Conservation (phyloP, 2,888 invertebrate genomes). For the Nemotelus pantherinus region DNA sequence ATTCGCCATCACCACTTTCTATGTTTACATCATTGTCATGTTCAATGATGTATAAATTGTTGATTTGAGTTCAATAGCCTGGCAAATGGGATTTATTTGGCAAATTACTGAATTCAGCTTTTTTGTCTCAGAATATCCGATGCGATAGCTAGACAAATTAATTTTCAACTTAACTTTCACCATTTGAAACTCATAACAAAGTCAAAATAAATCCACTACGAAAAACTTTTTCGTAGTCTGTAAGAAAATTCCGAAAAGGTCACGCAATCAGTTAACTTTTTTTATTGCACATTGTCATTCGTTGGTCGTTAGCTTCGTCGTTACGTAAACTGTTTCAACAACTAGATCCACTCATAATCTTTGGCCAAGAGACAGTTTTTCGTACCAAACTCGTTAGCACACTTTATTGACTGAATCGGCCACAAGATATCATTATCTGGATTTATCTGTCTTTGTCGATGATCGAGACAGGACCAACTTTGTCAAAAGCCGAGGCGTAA, state of each 20-base stretch:
- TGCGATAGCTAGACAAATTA: too few relatives aligned
- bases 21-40: too few relatives aligned
- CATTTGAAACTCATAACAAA: too few relatives aligned
- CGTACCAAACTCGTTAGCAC: background rate
- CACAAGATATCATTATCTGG: slow-evolving; percentile 18
- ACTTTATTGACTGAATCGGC: slow-evolving; percentile 4
- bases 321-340: too few relatives aligned
- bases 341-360: background rate
- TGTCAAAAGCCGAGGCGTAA: background rate
- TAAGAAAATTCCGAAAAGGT: background rate
- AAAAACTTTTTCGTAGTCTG: background rate
- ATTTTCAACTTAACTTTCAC: too few relatives aligned
- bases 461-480: background rate
- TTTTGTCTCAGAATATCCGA: too few relatives aligned
- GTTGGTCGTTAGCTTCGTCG: too few relatives aligned
- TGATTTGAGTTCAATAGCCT: too few relatives aligned
- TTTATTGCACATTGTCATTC: background rate
- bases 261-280: background rate
- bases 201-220: background rate
- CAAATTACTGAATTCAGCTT: too few relatives aligned
- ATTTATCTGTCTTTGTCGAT: background rate
- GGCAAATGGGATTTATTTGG: too few relatives aligned
- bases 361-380: background rate
- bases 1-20: too few relatives aligned
- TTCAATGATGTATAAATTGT: too few relatives aligned